Base-by-base conservation (phyloP, 2,888 invertebrate species). In the Xanthia icteritia region DNA sequence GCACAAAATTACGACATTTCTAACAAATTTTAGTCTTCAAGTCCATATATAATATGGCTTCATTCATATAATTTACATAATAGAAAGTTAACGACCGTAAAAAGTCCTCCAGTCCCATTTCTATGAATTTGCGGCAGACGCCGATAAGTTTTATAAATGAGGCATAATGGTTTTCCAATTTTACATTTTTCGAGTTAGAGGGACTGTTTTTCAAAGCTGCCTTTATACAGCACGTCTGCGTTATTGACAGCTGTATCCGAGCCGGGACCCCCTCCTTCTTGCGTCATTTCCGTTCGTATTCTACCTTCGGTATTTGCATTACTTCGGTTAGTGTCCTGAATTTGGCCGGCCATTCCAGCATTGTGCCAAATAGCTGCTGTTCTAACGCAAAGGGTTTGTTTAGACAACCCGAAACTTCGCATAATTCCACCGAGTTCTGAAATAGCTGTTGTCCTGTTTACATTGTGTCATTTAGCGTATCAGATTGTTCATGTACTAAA, bases 211-310 rank as follows among this genome's bases (percentile, higher is more conserved):
- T 78, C 88, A 86, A 86, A 84, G 79, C 66, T 70, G 78, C 70
- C 73, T 84, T 86, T 88, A 86, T 83, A 81, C 72, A 88, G 77
- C 84, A 83, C 77, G 81, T 88, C 87, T 86, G 85, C 81, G 85
- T 83, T 87, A 90, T 88, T 90, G 91, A 90, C 91, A 90, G 88
- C 89, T 89, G 90, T 90, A 91, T 89, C 90, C 88, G 89, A 82
- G 85, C 77, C 78, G 85, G 85, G 85, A 86, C 83, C 73, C 75
- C 71, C 85, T 86, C 86, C 76, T 76, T 77, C 82, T 85, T 88
- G 87, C 86, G 86, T 87, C 85, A 86, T 84, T 88, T 86, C 81
- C 79, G 78, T 82, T 80, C 74, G 78, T 84, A 79, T 82, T 83
- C 83, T 86, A 80, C 81, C 78, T 83, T 78, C 75, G 67, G 73